Conservation (phyloP, 2,888 invertebrate genomes). For the Heteromyza rotundicornis region DNA sequence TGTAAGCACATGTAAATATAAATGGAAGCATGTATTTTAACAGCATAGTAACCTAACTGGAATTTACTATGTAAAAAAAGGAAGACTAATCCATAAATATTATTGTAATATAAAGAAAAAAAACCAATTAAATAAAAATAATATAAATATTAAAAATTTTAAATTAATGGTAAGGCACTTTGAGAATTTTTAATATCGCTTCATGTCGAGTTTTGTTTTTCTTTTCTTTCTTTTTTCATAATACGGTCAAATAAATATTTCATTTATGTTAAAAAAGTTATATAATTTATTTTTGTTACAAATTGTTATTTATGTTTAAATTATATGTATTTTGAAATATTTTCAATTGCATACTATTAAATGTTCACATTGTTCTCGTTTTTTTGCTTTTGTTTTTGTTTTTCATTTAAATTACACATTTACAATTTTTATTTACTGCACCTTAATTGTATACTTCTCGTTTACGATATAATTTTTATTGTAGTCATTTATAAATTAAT, state of each 20-base stretch:
- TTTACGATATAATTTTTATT: conserved; percentile 9
- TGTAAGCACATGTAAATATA: conserved; percentile 36
- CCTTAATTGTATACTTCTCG: conserved; percentile 16
- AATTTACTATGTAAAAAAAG: conserved; percentile 30
- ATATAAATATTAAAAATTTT: conserved; percentile 17
- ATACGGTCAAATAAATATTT: conserved; percentile 26
- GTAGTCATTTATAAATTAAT: background rate
- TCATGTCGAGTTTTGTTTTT: conserved; percentile 28
- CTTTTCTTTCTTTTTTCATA: too few relatives aligned
- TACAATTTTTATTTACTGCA: conserved; percentile 19
- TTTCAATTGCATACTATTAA: conserved; percentile 7
- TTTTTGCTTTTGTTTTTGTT: conserved; percentile 12
- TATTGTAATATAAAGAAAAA: conserved; percentile 9
- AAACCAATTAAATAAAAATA: conserved; percentile 14
- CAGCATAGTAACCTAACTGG: conserved; percentile 32
- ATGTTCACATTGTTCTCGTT: conserved; percentile 20
- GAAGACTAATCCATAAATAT: conserved; percentile 20
- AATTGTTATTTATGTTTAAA: conserved; percentile 19
- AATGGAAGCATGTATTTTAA: conserved; percentile 40
- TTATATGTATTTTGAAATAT: conserved; percentile 18
- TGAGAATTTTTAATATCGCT: conserved; percentile 32
- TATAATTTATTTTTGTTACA: conserved; percentile 21
- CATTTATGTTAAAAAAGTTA: conserved; percentile 17
- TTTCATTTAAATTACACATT: conserved; percentile 19
- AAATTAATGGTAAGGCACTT: conserved; percentile 32